phyloP scores from a whole-genome alignment of 2,888 invertebrate species.

The Pimpla rufipes region DNA sequence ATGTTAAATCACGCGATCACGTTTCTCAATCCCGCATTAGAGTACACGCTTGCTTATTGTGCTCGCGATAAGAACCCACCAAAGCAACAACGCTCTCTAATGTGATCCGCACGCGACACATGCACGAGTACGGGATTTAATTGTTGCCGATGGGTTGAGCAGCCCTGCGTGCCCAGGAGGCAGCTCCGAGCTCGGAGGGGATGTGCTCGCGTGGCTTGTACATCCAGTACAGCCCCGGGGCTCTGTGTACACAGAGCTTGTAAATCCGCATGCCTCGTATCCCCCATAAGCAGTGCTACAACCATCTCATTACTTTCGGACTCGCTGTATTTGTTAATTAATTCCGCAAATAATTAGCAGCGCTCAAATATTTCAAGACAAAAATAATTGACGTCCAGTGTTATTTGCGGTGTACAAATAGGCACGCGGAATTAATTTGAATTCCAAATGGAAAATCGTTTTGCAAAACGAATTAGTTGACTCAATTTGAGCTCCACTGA shows the following conservation, averaged over 20 bases:
- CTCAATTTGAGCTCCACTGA: constrained; percentile 52
- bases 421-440: no score
- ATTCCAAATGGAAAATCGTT: background rate
- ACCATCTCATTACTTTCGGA: background rate
- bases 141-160: constrained; percentile 67
- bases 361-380: no score
- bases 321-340: background rate
- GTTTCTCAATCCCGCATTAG: constrained; percentile 51
- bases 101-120: constrained; percentile 45
- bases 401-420: no score
- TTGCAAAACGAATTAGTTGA: constrained; percentile 49
- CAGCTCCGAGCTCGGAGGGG: constrained; percentile 2
- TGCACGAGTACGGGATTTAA: constrained; percentile 57
- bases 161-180: constrained; percentile 46
- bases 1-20: constrained; percentile 74
- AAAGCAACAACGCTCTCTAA: constrained; percentile 40
- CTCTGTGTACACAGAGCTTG: constrained; percentile 55
- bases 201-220: constrained; percentile 48
- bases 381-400: no score
- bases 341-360: background rate
- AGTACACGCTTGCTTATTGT: constrained; percentile 61
- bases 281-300: background rate
- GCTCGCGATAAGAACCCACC: constrained; percentile 28
- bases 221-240: constrained; percentile 37
- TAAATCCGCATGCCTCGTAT: constrained; percentile 42